Base-by-base conservation (phyloP, 2,888 invertebrate species). In the Aleiodes testaceus region DNA sequence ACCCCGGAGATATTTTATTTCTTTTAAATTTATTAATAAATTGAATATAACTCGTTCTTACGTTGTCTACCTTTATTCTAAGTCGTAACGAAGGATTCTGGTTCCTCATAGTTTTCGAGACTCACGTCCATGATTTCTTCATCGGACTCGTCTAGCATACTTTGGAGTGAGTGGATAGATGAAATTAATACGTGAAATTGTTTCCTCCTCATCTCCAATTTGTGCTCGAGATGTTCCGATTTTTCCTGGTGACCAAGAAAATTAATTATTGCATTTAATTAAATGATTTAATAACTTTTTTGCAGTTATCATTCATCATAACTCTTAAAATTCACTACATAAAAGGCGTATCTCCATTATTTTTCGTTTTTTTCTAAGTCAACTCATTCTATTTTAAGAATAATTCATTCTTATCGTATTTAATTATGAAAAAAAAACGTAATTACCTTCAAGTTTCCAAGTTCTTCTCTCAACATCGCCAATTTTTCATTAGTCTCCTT, bases 131-230 rank as follows among this genome's bases (percentile, higher is more conserved):
- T 89, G 69, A 89, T 85, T 80, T 90, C 89, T 72, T 92, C 92
- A 47, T 91, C 91, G 1, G 91, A 90, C 81, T 95, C 94, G 76
- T 95, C 94, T 42, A 97, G 85, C 84, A 95, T 91, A 20, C 92
- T 92, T 85, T 95, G 94, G 65, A 98, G 87, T 81, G 96, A 94
- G 85, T 95, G 94, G 78, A 97, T 94, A 14, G 96, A 94, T 45
- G 95, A 93, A 77, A 97, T 93, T 44, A 98, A 87, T 7, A 97
- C 94, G 85, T 95, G 93, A 80, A 97, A 97, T 84, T 97, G 96
- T 88, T 97, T 97, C 79, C 94, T 92, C 68, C 97, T 89, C 82
- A 94, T 90, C 75, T 95, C 93, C 74, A 97, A 89, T 85, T 95
- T 93, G 53, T 92, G 91, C 79, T 95, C 94, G 72, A 96, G 87